Base-by-base conservation (phyloP, 2,113 vertebrate species). In the Cacatua alba region DNA sequence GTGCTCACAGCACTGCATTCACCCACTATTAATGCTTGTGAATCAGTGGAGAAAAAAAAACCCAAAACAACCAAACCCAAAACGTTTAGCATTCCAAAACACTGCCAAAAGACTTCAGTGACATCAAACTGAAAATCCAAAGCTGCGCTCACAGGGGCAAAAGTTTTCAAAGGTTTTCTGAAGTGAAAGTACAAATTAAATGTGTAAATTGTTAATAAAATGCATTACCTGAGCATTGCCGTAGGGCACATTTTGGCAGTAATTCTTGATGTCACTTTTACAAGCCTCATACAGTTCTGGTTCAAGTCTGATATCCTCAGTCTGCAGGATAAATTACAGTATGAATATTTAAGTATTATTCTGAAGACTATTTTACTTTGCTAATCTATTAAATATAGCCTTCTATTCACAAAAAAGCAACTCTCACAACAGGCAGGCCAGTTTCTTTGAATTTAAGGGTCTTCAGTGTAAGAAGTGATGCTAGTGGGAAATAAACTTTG, bases 261-360 rank as follows among this genome's bases (percentile, higher is more conserved):
- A 97, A 85, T 96, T 98, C 87, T 94, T 98, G 96, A 99, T 99
- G 97, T 99, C 99, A 82, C 97, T 98, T 97, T 98, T 99, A 88
- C 99, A 99, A 75, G 98, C 98, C 88, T 99, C 99, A 16, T 98
- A 99, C 19, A 99, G 97, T 41, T 99, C 99, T 33, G 99, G 99
- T 82, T 99, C 99, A 84, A 99, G 98, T 4, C 99, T 99, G 92
- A 99, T 99, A 96, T 99, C 99, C 90, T 99, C 99, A 0, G 99
- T 99, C 99, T 99, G 96, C 44, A 95, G 74, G 7, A 84, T 10
- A 91, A 96, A 81, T 71, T 39, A 70, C 48, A 64, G 24, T 17
- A 77, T 23, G 33, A 93, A 49, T 65, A 20, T 65, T 44, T 35
- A 92, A 70, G 17, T 33, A 62, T 59, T 14, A 78, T 26, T 44